Evolutionary conservation across 2,797 vertebrate genomes (phyloP), one percentile per base, ranked within the genome.

Genomic region (Malurus leucopterus): DNA sequence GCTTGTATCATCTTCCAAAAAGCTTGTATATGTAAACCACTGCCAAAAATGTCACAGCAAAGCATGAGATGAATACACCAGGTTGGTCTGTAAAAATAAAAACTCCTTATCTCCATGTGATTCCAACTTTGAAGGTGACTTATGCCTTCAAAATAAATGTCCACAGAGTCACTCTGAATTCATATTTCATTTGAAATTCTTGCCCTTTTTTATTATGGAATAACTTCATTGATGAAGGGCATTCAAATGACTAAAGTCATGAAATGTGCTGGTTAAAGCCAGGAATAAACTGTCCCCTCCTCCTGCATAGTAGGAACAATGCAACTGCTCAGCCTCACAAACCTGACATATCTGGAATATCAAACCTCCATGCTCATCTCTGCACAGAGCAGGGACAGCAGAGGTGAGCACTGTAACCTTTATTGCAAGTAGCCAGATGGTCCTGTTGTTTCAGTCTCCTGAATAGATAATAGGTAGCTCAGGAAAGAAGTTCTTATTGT

Each of bases 361-460:
- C 82, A 87, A 87, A 46, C 40, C n/a, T 89, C 19, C 4, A 1
- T 49, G 44, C n/a, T 90, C 1, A 0, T 88, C 36, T 46, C 81
- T 74, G 65, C 38, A 59, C 68, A 88, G 88, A 62, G 12, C 18
- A 44, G 58, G 67, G 84, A 62, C 81, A 88, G 61, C 69, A 86
- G 65, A 83, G 93, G 92, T 90, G 88, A 68, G 58, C 75, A 55
- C 57, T 74, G 78, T 79, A 65, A 88, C 84, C 65, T 86, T 72
- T 68, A 61, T 59, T 90, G 75, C 58, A 71, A 67, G 55, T 46
- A 72, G 88, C 82, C 95, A 94, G 88, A 93, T 94, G 69, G 94
- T 85, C 63, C 67, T 92, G 73, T 86, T 92, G 47, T 82, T 94
- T 89, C 69, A 63, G 73, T 59, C 63, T 65, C 55, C n/a, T 91